Conservation (phyloP, 1,140 invertebrate species). For the Homalodisca vitripennis region DNA sequence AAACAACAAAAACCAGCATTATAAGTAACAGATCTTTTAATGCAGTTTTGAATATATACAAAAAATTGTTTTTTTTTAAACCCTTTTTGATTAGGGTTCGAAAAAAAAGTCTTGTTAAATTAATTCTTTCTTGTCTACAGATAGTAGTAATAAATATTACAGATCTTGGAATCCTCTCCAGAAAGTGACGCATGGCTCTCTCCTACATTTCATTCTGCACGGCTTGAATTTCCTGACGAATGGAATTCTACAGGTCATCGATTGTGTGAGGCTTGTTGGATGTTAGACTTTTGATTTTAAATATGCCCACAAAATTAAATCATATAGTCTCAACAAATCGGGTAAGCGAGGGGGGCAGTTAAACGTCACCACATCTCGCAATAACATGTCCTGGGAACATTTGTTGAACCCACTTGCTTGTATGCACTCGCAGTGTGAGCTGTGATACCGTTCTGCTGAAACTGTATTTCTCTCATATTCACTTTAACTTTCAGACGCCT, state of each 20-base stretch:
- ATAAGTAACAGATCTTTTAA: too few relatives aligned
- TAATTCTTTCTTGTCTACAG: too few relatives aligned
- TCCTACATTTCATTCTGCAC: slow-evolving; percentile 31
- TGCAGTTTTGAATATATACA: too few relatives aligned
- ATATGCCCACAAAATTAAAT: slow-evolving; percentile 15
- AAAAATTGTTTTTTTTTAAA: too few relatives aligned
- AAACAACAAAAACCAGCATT: too few relatives aligned
- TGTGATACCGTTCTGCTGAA: slow-evolving; percentile 7
- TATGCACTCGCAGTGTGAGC: background rate
- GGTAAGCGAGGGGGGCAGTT: slow-evolving; percentile 20
- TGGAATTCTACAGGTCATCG: slow-evolving; percentile 13
- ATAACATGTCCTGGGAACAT: slow-evolving; percentile 24
- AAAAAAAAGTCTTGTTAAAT: too few relatives aligned
- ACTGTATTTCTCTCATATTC: slow-evolving; percentile 21
- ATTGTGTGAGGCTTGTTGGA: slow-evolving; percentile 20
- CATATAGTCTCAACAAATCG: background rate
- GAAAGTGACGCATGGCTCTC: slow-evolving; percentile 13
- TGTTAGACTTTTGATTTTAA: slow-evolving; percentile 25
- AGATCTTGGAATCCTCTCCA: background rate
- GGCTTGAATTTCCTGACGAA: slow-evolving; percentile 33
- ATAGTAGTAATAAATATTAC: too few relatives aligned
- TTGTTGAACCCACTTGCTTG: slow-evolving; percentile 1
- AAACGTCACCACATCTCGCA: slow-evolving; percentile 16
- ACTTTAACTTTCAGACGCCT: slow-evolving; percentile 17
- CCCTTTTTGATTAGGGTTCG: too few relatives aligned